phyloP scores from a whole-genome alignment of 1,140 invertebrate genomes.

The Drosophila ananassae region DNA sequence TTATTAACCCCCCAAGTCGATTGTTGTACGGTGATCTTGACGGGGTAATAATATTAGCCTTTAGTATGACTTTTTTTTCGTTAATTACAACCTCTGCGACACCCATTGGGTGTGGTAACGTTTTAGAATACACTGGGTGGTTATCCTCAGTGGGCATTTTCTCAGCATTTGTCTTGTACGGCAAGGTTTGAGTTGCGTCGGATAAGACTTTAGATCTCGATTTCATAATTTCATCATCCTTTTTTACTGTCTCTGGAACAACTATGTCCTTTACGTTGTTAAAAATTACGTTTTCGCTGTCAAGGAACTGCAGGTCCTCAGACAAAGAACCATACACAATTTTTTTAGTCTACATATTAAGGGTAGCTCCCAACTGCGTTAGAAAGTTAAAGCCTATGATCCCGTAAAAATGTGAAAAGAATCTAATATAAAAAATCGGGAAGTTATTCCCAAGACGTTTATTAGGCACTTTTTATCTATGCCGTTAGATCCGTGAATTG shows the following conservation, averaged over 20 bases:
- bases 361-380: neutral
- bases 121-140: no score
- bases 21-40: no score
- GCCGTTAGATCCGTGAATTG: no score
- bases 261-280: constrained; percentile 1
- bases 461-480: neutral
- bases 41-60: no score
- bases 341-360: neutral
- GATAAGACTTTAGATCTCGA: neutral
- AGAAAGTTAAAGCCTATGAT: neutral
- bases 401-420: neutral
- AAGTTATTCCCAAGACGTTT: neutral
- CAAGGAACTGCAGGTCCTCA: neutral
- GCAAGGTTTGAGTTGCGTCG: neutral
- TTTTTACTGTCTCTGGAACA: neutral
- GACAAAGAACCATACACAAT: neutral
- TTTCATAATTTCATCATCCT: no score
- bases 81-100: no score
- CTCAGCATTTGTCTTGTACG: no score
- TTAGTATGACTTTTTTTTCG: no score
- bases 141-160: no score
- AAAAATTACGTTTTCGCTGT: neutral
- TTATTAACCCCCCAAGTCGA: no score
- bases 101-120: no score
- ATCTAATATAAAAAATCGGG: neutral